Base-by-base conservation (phyloP, 2,113 vertebrate genomes). In the Planiliza haematocheilus region DNA sequence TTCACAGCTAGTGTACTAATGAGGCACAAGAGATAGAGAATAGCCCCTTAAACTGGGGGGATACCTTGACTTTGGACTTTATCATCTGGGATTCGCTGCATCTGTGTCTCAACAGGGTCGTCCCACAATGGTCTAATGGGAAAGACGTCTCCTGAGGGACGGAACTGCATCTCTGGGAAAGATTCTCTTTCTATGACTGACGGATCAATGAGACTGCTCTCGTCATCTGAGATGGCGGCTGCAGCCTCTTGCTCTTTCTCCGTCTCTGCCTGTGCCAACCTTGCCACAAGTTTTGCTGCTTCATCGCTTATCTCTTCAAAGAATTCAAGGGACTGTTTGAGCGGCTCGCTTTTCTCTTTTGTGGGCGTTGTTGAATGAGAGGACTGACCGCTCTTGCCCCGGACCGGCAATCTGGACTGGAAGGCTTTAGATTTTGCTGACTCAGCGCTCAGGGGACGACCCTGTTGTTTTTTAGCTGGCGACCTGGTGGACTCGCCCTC, bases 71-170 rank as follows among this genome's bases (percentile, higher is more conserved):
- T 91, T 94, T 70, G 95, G 91, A 95, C 95, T 96, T 95, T 97
- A 92, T 98, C 96, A 64, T 96, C 97, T 91, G 96, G 96, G 92
- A 98, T 98, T 95, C 96, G 96, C 92, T 97, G 96, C 95, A 98
- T 98, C 95, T 97, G 97, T 95, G 97, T 99, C 95, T 99, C 97
- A 95, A 97, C 93, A 89, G 97, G 96, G 92, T 98, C 95, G 88
- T 99, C 97, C 97, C 96, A 97, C 93, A 97, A 94, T 86, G 97
- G 96, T 93, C 96, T 96, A 95, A 95, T 95, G 92, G 97, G 96
- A 97, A 97, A 97, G 94, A 96, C 91, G 94, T 96, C 97, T 95
- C 96, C 96, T 72, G 96, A 94, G 88, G 95, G 91, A 92, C 94
- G 93, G 88, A 95, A 95, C 89, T 97, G 96, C 88, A 92, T 94